Conservation (phyloP, 2,113 vertebrate species). For the Pipra filicauda region DNA sequence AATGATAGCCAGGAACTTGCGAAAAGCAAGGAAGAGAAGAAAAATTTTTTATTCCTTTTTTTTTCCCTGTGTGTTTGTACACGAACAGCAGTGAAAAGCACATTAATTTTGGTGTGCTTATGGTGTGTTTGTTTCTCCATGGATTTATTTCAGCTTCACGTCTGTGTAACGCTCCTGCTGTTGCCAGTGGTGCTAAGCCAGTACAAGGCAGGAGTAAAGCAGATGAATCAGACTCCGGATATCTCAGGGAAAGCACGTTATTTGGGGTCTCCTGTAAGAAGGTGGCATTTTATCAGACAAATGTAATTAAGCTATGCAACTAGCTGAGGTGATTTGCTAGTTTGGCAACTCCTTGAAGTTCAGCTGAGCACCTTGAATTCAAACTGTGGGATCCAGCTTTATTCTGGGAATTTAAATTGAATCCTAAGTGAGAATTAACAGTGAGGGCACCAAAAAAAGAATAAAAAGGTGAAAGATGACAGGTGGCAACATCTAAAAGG, state of each 20-base stretch:
- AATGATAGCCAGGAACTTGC: constrained; percentile 49
- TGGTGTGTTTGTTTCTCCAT: not conserved
- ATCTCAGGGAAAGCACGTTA: constrained; percentile 31
- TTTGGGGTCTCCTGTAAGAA: constrained; percentile 50
- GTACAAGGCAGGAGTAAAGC: constrained; percentile 12
- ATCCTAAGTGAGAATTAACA: not conserved
- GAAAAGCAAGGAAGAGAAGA: constrained; percentile 29
- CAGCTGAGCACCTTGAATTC: not conserved
- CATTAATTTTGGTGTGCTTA: constrained; percentile 65
- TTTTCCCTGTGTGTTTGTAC: constrained; percentile 61
- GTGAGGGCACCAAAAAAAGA: not conserved
- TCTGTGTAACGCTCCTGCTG: not conserved
- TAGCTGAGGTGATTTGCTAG: not conserved
- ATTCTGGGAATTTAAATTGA: not conserved
- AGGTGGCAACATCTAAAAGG: not conserved
- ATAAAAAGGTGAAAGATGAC: not conserved
- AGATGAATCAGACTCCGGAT: not conserved
- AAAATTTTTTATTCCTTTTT: not conserved
- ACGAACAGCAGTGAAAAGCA: constrained; percentile 35
- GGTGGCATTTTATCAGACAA: constrained; percentile 58
- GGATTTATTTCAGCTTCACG: constrained; percentile 20
- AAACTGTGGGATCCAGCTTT: not conserved
- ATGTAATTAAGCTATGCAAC: constrained; percentile 32
- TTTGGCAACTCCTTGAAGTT: not conserved
- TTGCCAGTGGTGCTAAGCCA: not conserved